Evolutionary conservation across 2,888 invertebrate genomes (phyloP), one percentile per base, ranked within the genome.

Genomic region (Noctua pronuba): DNA sequence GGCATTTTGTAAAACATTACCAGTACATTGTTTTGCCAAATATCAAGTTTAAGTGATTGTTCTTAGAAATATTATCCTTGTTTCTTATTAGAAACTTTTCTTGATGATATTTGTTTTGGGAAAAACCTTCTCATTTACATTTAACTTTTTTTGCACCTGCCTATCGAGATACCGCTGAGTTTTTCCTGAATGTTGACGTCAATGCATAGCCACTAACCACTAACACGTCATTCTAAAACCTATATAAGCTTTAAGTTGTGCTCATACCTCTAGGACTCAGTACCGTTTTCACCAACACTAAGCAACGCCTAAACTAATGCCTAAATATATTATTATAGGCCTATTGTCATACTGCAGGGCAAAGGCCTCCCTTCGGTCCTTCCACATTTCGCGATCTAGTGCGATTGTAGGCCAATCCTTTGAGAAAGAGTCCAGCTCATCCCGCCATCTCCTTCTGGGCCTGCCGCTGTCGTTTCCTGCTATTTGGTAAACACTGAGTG

Each of bases 171-270:
- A 41, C 5, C 31, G 11, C 16, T 16, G 1, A 49, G 6, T 10
- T 79, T 78, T 71, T 44, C 60, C 52, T 80, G 41, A 16, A 10
- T 18, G 44, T 71, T 72, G 62, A 80, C 80, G 80, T 80, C 80
- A 80, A 1, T 79, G 46, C 24, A 7, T 16, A 55, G 11, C 16
- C 11, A 58, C 3, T 41, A 21, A 70, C 44, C 16, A 60, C 18
- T 46, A 35, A 16, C n/a, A 77, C 60, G n/a, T 2, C 0, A 6
- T 41, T 79, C n/a, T 16, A 11, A 41, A 65, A 21, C 21, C 24
- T 64, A 38, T 7, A 7, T 7, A 41, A 41, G 8, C 41, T 65
- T 8, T n/a, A 41, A n/a, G 65, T n/a, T 38, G 4, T 64, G 3
- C 13, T 13, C 24, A 24, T 28, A 28, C 28, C 28, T 28, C 7